phyloP scores from a whole-genome alignment of 2,113 vertebrate species.

The Gallinago jamesoni region DNA sequence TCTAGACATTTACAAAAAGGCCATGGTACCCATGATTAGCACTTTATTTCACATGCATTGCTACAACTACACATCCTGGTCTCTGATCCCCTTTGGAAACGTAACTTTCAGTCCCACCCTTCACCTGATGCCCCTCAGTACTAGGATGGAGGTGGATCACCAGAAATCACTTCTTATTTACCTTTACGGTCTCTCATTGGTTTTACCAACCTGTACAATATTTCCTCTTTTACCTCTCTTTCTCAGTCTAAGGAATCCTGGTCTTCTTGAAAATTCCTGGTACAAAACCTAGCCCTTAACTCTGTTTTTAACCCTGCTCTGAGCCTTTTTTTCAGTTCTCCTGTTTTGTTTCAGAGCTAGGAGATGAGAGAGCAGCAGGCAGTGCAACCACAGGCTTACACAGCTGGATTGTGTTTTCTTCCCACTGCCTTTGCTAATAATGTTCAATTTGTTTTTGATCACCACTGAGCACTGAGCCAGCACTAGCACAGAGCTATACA shows the following conservation, averaged over 20 bases:
- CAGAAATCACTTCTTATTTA: neutral
- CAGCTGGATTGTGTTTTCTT: neutral
- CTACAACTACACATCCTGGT: neutral
- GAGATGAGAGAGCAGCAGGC: neutral
- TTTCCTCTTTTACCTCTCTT: neutral
- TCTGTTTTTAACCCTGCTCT: neutral
- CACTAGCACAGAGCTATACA: neutral
- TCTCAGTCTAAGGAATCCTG: neutral
- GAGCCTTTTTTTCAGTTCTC: neutral
- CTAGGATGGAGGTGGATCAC: neutral
- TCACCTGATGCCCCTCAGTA: neutral
- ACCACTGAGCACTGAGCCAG: neutral
- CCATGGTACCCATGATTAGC: neutral
- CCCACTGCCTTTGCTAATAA: neutral
- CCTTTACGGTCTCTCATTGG: neutral
- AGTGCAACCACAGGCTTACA: neutral
- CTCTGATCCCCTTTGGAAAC: neutral
- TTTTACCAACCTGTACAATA: neutral
- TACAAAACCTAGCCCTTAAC: neutral
- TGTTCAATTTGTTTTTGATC: neutral
- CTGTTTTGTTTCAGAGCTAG: neutral
- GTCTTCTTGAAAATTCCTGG: neutral
- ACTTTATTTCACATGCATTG: neutral
- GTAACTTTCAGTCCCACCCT: neutral
- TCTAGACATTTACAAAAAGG: slow-evolving; percentile 10